Evolutionary conservation across 1,140 invertebrate genomes (phyloP), one percentile per base, ranked within the genome.

Genomic region (Drosophila yakuba): DNA sequence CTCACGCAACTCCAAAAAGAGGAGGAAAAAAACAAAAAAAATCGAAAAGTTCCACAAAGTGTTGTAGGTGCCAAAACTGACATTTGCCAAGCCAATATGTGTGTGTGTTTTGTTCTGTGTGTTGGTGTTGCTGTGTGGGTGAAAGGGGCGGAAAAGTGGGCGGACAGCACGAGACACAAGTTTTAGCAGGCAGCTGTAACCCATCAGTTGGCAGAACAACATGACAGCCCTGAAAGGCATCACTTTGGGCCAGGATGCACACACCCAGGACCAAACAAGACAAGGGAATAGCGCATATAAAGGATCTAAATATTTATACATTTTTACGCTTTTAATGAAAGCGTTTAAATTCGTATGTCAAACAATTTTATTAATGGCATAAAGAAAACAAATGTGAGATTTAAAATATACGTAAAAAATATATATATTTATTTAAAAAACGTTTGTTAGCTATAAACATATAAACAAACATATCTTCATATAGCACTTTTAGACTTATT

Each of bases 51-150:
- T 71, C 39, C 64, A 67, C 73, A 76, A 88, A 79, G 69, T 60
- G 63, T 78, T 83, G 58, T 83, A 89, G 79, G 79, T 83, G 83
- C 72, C 83, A 83, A 88, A 88, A 86, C 83, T 88, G 80, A 88
- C 83, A 78, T 73, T 78, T 47, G 76, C 78, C 78, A 57, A 69
- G 60, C 67, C 71, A 69, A 66, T 67, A 48, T 54, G 15, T 60
- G 38, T 48, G 54, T 35, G 38, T 48, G 20, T 54, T 39, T 25
- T 20, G 2, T 17, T 17, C 2, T 25, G 23, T 32, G 2, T 32
- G 32, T 59, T 35, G 28, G 28, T 17, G 25, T 4, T n/a, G 48
- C 36, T 28, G 20, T 39, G 66, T 39, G 14, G 39, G 44, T 60
- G 58, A 4, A 39, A 48, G 32, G 36, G 50, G 60, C 17, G 39